Evolutionary conservation across 2,888 invertebrate species (phyloP), one percentile per base, ranked within the genome.

Genomic region (Pharmacophagus antenor): DNA sequence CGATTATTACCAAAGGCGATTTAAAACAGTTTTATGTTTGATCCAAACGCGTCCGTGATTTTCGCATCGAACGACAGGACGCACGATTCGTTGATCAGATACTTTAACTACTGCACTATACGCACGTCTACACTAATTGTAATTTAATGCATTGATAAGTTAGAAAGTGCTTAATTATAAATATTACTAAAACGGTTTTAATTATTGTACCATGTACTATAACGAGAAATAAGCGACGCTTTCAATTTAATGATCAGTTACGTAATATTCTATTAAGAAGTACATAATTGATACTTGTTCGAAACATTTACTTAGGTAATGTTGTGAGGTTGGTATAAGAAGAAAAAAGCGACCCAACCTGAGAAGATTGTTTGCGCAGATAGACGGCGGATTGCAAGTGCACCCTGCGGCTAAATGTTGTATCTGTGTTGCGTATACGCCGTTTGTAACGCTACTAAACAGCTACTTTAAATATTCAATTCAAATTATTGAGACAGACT

Each of bases 251-350:
- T 50, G 18, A 56, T 20, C 53, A 67, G 70, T 85, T 82, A 77
- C 75, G 78, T 73, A 87, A 86, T 69, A 78, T 51, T 64, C 76
- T 78, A 85, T 84, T 86, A 84, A 79, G 75, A 72, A 69, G 74
- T 77, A 83, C 79, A 83, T 79, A 80, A 81, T 80, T 72, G 76
- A 75, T 79, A 72, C 72, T 71, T 75, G 72, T 73, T 69, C 67
- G 70, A 71, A 73, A 76, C 77, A 74, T 84, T 84, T 82, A 82
- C 80, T 81, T 74, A 77, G 81, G 81, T 77, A 82, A 57, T 74
- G 64, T 68, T 71, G 66, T 67, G 65, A 65, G 72, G 73, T 77
- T 75, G 73, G 76, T 78, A 80, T 78, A 78, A 77, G 72, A 73
- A 68, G 67, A 67, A 67, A 64, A 62, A 63, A 66, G 60, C 37